phyloP scores from a whole-genome alignment of 2,113 vertebrate genomes.

The Gymnogyps californianus region DNA sequence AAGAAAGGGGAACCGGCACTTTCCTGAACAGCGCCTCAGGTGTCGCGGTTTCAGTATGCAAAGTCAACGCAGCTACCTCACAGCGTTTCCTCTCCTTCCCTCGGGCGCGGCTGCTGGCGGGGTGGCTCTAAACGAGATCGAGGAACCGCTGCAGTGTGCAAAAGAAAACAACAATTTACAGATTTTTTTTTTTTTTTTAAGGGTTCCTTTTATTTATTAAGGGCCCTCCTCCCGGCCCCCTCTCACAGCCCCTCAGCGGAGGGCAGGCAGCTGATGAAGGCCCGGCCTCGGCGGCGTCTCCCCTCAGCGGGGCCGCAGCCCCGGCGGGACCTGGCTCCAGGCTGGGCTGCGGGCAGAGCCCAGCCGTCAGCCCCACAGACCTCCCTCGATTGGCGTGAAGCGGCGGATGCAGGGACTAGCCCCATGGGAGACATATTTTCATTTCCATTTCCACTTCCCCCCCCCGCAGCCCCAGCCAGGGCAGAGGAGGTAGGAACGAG shows the following conservation, averaged over 20 bases:
- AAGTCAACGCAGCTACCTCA: neutral
- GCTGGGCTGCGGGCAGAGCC: neutral
- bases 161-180: neutral
- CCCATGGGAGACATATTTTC: neutral
- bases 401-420: neutral
- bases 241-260: neutral
- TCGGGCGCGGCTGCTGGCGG: neutral
- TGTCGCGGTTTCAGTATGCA: neutral
- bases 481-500: neutral
- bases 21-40: neutral
- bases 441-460: no score
- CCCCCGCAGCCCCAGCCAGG: no score
- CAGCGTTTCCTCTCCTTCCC: neutral
- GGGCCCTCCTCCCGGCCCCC: no score
- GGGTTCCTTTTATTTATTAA: neutral
- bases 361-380: neutral
- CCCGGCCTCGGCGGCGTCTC: no score
- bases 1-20: neutral
- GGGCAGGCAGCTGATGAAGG: neutral
- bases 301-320: neutral
- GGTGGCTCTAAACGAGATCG: neutral
- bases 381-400: neutral
- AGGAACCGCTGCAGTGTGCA: neutral
- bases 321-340: neutral
- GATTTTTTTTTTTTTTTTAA: neutral